A percentile compares a stretch with the other conserved stretches of the same genome.
These are phyloP conservation scores for Hippoglossus stenolepis DNA, from an alignment of 2,113 vertebrate genomes.

Conservation along the genomic window DNA sequence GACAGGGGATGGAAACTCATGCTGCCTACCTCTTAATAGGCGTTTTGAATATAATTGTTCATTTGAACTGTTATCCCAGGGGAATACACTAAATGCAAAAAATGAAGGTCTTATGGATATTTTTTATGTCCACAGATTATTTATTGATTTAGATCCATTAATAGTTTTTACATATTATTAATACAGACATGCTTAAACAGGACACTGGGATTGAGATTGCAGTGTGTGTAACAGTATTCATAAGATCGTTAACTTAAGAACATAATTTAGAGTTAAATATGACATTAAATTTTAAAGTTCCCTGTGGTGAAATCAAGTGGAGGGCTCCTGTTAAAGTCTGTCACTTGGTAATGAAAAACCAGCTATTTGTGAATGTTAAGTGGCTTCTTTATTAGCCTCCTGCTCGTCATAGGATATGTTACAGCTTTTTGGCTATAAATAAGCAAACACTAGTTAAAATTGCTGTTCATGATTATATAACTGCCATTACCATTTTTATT, in stretches of 20 bases:
- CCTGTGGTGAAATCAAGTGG: not conserved
- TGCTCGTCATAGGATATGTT: not conserved
- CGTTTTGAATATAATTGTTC: slow-evolving; percentile 24
- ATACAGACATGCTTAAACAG: not conserved
- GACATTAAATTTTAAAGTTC: not conserved
- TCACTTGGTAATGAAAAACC: not conserved
- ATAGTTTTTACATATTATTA: not conserved
- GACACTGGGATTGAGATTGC: not conserved
- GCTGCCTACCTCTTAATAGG: slow-evolving; percentile 24
- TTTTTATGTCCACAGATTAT: not conserved
- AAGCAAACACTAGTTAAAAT: slow-evolving; percentile 20
- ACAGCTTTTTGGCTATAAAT: slow-evolving; percentile 24
- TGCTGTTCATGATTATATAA: not conserved
- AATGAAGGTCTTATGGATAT: not conserved
- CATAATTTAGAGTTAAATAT: not conserved
- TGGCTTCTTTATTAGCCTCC: not conserved
- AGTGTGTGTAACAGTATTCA: not conserved
- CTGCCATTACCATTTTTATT: not conserved
- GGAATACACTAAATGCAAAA: not conserved
- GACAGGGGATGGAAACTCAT: slow-evolving; percentile 42
- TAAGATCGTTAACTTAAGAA: not conserved
- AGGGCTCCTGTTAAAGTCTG: not conserved
- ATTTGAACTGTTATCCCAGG: not conserved
- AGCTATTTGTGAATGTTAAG: slow-evolving; percentile 7
- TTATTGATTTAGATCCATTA: not conserved